phyloP scores from a whole-genome alignment of 2,797 vertebrate species.

The Jordanella pulchra region DNA sequence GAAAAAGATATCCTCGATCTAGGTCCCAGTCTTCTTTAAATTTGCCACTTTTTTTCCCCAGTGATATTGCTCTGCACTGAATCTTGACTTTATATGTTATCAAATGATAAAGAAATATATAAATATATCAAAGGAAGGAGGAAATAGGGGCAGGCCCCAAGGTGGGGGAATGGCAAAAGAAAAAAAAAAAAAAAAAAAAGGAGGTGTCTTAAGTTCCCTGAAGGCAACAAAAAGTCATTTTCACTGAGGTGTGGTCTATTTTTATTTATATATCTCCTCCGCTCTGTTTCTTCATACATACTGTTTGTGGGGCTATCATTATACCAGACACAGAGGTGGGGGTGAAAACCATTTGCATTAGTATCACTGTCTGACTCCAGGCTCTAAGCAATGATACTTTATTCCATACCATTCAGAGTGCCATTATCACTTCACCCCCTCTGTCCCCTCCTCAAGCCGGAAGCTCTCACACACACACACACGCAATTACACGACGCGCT shows the following conservation, averaged over 20 bases:
- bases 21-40: slow-evolving; percentile 70
- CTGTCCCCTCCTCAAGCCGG: slow-evolving; percentile 79
- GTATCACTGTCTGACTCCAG: slow-evolving; percentile 91
- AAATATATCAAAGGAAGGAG: slow-evolving; percentile 69
- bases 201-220: slow-evolving; percentile 80
- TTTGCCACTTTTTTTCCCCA: slow-evolving; percentile 31
- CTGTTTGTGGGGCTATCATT: slow-evolving; percentile 86
- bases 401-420: slow-evolving; percentile 90
- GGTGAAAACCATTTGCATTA: slow-evolving; percentile 83
- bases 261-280: slow-evolving; percentile 83
- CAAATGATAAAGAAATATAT: slow-evolving; percentile 72
- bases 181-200: slow-evolving; percentile 34
- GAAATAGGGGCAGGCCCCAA: slow-evolving; percentile 71
- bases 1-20: slow-evolving; percentile 77
- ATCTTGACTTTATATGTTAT: slow-evolving; percentile 80
- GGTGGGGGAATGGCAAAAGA: slow-evolving; percentile 44
- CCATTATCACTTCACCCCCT: slow-evolving; percentile 91
- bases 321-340: slow-evolving; percentile 82
- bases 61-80: slow-evolving; percentile 71
- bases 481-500: slow-evolving; percentile 71
- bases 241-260: slow-evolving; percentile 81
- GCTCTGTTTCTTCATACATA: slow-evolving; percentile 84
- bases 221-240: slow-evolving; percentile 87
- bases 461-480: slow-evolving; percentile 59
- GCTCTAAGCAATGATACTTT: slow-evolving; percentile 91